Base-by-base conservation (phyloP, 2,888 invertebrate genomes). In the Drosophila quinaria region DNA sequence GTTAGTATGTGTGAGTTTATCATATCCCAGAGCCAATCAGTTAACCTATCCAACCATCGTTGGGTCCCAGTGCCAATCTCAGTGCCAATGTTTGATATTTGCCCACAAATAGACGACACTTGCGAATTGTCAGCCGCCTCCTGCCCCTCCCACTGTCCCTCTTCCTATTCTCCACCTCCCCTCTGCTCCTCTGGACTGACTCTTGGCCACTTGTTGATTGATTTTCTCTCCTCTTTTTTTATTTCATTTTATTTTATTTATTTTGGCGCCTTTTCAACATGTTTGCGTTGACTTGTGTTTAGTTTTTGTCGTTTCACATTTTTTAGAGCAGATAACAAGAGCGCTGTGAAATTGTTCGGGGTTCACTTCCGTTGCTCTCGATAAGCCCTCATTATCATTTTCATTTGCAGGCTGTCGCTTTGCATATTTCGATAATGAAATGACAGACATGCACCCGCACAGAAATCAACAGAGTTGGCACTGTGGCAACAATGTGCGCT, bases 381-480 rank as follows among this genome's bases (percentile, higher is more conserved):
- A 88, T 83, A 83, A 83, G 83, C 83, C 88, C 89, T 86, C 88
- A 83, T 83, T 83, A 88, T 82, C 86, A 88, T 25, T 25, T 25
- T 25, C 25, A 25, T 83, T 88, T 82, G 79, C 76, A 70, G 79
- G 55, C 67, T 58, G 61, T 72, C 44, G 66, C 73, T 78, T 72
- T 68, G 73, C 78, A 75, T 77, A 70, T 87, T 84, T 71, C 71
- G 86, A 83, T 83, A 83, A 83, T 83, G 88, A 83, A 86, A 83
- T 86, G 88, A 66, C 66, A 64, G 88, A 67, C 88, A 88, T 86
- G 89, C 89, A 87, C 84, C 84, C 84, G 89, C 89, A 84, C 87
- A 87, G 72, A 73, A 63, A 67, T 58, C 56, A 69, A 70, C 61
- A 50, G 25, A 33, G 9, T n/a, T 39, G 52, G 52, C 39, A 54